These are phyloP conservation scores for Helicoverpa armigera DNA, from an alignment of 1,140 invertebrate species.

Conservation along the genomic window DNA sequence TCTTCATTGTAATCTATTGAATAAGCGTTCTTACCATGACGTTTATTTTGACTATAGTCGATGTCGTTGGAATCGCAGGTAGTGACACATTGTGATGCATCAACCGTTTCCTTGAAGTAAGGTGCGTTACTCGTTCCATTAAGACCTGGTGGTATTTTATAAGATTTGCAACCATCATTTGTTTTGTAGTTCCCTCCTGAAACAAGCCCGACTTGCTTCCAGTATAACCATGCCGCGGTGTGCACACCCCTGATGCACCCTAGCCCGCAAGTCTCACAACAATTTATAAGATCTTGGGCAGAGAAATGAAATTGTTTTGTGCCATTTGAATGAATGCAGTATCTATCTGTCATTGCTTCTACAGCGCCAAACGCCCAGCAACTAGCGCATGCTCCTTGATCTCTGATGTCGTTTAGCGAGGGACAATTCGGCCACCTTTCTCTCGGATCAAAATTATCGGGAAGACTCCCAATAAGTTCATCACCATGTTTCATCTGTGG, in stretches of 20 bases:
- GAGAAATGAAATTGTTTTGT: constrained; percentile 90
- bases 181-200: constrained; percentile 92
- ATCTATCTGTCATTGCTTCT: constrained; percentile 95
- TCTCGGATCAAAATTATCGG: constrained; percentile 92
- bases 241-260: constrained; percentile 91
- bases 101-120: constrained; percentile 64
- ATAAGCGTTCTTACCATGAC: background rate
- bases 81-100: constrained; percentile 78
- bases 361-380: constrained; percentile 95
- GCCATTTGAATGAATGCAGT: constrained; percentile 92
- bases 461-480: constrained; percentile 82
- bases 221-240: background rate
- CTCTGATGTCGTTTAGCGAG: constrained; percentile 90
- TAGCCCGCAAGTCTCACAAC: constrained; percentile 93
- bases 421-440: constrained; percentile 93
- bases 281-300: constrained; percentile 93
- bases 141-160: constrained; percentile 90
- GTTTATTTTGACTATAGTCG: constrained; percentile 20
- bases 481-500: constrained; percentile 50
- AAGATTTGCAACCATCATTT: constrained; percentile 92
- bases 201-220: constrained; percentile 89
- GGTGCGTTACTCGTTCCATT: background rate
- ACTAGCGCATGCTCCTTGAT: constrained; percentile 89
- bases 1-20: constrained; percentile 66
- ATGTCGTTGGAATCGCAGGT: constrained; percentile 88